Conservation (phyloP, 2,888 invertebrate species). For the Hirtodrosophila histrioides region DNA sequence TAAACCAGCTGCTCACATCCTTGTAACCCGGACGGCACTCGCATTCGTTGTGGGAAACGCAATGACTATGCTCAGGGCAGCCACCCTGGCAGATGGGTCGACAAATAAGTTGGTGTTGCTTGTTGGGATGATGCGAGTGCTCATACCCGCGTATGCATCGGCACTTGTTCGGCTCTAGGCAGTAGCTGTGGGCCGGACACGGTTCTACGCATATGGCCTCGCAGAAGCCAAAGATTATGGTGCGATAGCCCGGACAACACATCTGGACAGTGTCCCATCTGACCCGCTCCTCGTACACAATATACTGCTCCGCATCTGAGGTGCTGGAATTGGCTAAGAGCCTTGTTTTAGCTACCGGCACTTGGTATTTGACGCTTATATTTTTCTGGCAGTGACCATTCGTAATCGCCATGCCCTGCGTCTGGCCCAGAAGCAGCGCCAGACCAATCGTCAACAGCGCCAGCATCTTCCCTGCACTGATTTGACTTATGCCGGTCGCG, state of each 20-base stretch:
- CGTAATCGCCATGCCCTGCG: slow-evolving; percentile 67
- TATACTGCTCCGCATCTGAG: slow-evolving; percentile 47
- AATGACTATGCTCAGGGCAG: slow-evolving; percentile 79
- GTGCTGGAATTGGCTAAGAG: slow-evolving; percentile 21
- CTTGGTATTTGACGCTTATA: slow-evolving; percentile 80
- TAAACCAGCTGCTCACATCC: slow-evolving; percentile 74
- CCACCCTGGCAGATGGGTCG: slow-evolving; percentile 80
- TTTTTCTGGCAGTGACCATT: slow-evolving; percentile 79
- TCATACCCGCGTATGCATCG: slow-evolving; percentile 79
- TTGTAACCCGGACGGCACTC: slow-evolving; percentile 83
- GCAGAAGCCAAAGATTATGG: slow-evolving; percentile 81
- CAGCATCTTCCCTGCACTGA: slow-evolving; percentile 37
- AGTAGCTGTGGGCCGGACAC: slow-evolving; percentile 80
- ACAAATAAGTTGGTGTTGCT: slow-evolving; percentile 71
- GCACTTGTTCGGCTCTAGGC: slow-evolving; percentile 78
- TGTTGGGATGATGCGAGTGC: slow-evolving; percentile 71
- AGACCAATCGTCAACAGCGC: slow-evolving; percentile 19
- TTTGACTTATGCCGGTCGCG: slow-evolving; percentile 1
- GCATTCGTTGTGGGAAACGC: slow-evolving; percentile 79
- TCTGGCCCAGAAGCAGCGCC: slow-evolving; percentile 6
- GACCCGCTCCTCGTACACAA: slow-evolving; percentile 76
- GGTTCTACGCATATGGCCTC: slow-evolving; percentile 81
- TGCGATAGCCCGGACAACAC: slow-evolving; percentile 78
- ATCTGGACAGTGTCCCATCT: slow-evolving; percentile 76
- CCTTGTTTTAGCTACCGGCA: slow-evolving; percentile 68